phyloP scores from a whole-genome alignment of 2,797 vertebrate species.

The Trachurus trachurus region DNA sequence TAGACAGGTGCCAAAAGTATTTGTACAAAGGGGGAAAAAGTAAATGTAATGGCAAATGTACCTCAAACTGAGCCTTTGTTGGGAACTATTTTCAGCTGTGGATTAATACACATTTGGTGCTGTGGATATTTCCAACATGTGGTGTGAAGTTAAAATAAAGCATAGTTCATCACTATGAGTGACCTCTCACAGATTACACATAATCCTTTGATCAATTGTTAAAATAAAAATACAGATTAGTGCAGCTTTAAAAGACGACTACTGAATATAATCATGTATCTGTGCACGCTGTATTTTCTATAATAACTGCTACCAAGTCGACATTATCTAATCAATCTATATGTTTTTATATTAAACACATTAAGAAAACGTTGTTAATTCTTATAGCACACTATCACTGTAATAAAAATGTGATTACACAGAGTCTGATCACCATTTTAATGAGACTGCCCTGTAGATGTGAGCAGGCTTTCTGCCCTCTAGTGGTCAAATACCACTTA shows the following conservation, averaged over 20 bases:
- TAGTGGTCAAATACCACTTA: conserved; percentile 67
- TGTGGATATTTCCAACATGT: not conserved
- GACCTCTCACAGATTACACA: not conserved
- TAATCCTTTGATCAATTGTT: not conserved
- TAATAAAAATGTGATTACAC: not conserved
- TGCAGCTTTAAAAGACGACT: not conserved
- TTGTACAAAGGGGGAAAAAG: not conserved
- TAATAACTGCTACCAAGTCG: not conserved
- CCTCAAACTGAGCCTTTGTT: not conserved
- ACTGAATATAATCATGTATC: not conserved
- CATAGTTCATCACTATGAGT: not conserved
- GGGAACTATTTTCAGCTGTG: not conserved
- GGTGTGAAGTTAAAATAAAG: not conserved
- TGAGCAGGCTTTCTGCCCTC: conserved; percentile 48
- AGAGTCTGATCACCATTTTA: not conserved
- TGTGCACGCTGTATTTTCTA: not conserved
- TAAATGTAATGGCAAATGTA: not conserved
- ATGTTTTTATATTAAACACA: not conserved
- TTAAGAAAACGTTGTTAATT: not conserved
- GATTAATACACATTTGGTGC: not conserved
- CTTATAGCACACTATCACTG: too few species aligned
- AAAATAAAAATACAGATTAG: not conserved
- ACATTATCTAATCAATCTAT: not conserved
- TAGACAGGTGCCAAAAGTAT: not conserved
- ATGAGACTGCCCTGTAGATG: conserved; percentile 1